Percentiles rank a stretch among this genome's conserved stretches.
These are phyloP conservation scores for Drosophila kuntzei DNA, from an alignment of 2,888 invertebrate species.

Conservation along the genomic window DNA sequence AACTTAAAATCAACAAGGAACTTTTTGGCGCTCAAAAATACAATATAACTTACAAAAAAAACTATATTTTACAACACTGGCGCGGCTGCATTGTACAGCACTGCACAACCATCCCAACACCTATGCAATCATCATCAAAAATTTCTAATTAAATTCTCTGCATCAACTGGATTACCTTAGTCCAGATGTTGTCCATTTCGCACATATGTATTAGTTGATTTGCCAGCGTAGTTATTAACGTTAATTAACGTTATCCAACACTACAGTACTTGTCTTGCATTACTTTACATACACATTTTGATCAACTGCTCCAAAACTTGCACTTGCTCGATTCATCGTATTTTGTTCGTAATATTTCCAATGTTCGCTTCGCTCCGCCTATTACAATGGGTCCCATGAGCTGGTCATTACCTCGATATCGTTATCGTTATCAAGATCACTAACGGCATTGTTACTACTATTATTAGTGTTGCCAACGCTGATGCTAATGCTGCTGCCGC, in stretches of 20 bases:
- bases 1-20: constrained; percentile 82
- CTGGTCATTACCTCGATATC: constrained; percentile 37
- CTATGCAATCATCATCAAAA: constrained; percentile 41
- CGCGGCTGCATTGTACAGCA: constrained; percentile 37
- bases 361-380: constrained; percentile 76
- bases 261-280: constrained; percentile 48
- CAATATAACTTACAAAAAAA: constrained; percentile 78
- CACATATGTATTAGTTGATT: constrained; percentile 36
- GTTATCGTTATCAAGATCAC: constrained; percentile 17
- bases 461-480: constrained; percentile 19
- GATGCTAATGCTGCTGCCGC: constrained; percentile 22
- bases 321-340: constrained; percentile 46
- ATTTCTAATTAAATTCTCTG: constrained; percentile 41
- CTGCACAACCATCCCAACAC: constrained; percentile 49
- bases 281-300: constrained; percentile 81
- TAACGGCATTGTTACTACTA: constrained; percentile 31
- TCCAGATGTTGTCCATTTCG: constrained; percentile 13
- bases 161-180: constrained; percentile 13
- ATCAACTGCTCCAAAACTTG: constrained; percentile 82
- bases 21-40: constrained; percentile 81
- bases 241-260: constrained; percentile 61
- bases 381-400: constrained; percentile 66
- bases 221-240: constrained; percentile 33
- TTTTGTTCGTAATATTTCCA: constrained; percentile 52
- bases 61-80: constrained; percentile 62